Percentiles rank a stretch among this genome's conserved stretches.
These are phyloP conservation scores for Ormyrus nitidulus DNA, from an alignment of 2,888 invertebrate genomes.

Conservation along the genomic window DNA sequence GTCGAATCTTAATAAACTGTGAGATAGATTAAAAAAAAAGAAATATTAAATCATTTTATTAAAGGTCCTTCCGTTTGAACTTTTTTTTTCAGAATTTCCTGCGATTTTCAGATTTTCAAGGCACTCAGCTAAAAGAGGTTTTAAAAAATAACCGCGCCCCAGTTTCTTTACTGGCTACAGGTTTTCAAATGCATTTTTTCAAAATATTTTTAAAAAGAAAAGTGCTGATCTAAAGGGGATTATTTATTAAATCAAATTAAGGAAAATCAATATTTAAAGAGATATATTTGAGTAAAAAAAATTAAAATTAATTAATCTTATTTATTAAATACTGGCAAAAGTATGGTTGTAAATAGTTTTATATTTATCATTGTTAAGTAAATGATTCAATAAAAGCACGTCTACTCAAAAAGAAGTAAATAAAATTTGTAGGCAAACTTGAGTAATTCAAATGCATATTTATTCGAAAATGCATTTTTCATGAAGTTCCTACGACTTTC, in stretches of 20 bases:
- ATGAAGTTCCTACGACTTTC: slow-evolving; percentile 22
- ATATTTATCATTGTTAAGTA: neutral
- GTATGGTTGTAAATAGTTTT: neutral
- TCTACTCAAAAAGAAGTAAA: neutral
- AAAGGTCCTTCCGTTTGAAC: too few species aligned
- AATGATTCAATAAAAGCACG: neutral
- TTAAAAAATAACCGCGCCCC: slow-evolving; percentile 37
- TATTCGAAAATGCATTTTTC: slow-evolving; percentile 30
- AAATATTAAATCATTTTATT: too few species aligned
- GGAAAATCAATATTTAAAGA: neutral
- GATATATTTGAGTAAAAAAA: neutral
- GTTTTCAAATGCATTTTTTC: slow-evolving; percentile 14
- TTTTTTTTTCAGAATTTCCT: slow-evolving; percentile 20
- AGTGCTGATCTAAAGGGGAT: neutral
- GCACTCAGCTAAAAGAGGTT: slow-evolving; percentile 30
- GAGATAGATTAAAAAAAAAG: too few species aligned
- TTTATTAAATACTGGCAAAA: neutral
- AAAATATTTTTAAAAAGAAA: slow-evolving; percentile 5
- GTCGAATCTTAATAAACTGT: neutral
- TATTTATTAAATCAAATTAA: neutral
- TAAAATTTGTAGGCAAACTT: slow-evolving; percentile 9
- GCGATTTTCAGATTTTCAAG: slow-evolving; percentile 19
- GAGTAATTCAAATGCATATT: slow-evolving; percentile 37
- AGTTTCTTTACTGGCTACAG: slow-evolving; percentile 10
- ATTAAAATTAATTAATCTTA: neutral